Conservation (phyloP, 2,113 vertebrate genomes). For the Phrynocephalus versicolor region DNA sequence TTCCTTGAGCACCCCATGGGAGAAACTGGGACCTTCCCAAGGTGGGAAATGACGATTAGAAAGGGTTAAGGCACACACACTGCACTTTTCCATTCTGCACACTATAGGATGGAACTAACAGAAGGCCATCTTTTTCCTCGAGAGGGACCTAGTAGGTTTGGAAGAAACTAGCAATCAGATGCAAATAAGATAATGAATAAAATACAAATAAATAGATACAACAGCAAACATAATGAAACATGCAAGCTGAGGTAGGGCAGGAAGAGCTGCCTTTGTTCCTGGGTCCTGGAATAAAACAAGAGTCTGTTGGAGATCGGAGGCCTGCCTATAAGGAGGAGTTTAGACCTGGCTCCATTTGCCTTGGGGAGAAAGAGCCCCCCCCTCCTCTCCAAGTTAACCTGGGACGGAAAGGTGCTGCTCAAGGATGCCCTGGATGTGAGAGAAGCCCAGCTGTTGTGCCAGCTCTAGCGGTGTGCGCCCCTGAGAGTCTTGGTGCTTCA, state of each 20-base stretch:
- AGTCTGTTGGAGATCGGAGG: not conserved
- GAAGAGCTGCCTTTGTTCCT: conserved; percentile 2
- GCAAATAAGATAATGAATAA: not conserved
- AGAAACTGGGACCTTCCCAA: not conserved
- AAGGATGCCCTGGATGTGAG: conserved; percentile 61
- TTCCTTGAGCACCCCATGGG: not conserved
- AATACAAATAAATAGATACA: conserved; percentile 34
- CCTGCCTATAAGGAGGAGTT: not conserved
- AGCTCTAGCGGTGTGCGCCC: conserved; percentile 82
- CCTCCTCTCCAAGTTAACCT: not conserved
- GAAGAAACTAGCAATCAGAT: not conserved
- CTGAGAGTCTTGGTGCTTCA: conserved; percentile 76
- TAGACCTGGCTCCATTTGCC: not conserved
- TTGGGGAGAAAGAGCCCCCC: too few relatives aligned
- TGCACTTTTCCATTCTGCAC: not conserved
- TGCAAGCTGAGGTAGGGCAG: conserved; percentile 34
- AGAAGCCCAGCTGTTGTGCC: conserved; percentile 70
- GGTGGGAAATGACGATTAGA: not conserved
- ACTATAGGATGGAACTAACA: not conserved
- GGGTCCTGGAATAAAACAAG: not conserved
- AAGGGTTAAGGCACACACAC: not conserved
- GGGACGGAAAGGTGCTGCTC: conserved; percentile 32
- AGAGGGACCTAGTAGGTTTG: not conserved
- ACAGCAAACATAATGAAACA: conserved; percentile 3
- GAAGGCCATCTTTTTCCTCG: not conserved